Percentiles rank a stretch among this genome's conserved stretches.
Conservation (phyloP, 2,113 vertebrate genomes). For the Prionailurus viverrinus region DNA sequence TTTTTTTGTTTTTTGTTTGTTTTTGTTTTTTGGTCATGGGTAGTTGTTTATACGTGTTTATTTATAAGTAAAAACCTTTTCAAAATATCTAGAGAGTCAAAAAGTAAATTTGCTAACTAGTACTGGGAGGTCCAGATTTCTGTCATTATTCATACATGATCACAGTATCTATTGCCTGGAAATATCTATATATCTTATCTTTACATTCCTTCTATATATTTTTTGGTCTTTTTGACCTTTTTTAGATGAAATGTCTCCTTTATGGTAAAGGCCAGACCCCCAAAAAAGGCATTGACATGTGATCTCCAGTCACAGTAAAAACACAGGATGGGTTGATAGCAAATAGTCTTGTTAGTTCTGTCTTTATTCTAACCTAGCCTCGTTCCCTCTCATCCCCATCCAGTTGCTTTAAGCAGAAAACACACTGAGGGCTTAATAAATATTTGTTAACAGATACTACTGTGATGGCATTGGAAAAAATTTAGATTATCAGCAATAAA, state of each 20-base stretch:
- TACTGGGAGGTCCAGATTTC: background rate
- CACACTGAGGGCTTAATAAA: slow-evolving; percentile 1
- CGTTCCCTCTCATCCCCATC: background rate
- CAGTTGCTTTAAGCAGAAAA: slow-evolving; percentile 9
- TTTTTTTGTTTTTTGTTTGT: background rate
- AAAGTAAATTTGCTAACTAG: background rate
- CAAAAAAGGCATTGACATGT: background rate
- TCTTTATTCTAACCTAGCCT: background rate
- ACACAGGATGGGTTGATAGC: background rate
- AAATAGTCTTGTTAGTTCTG: background rate
- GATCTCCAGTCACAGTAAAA: background rate
- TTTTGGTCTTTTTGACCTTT: background rate
- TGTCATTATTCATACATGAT: background rate
- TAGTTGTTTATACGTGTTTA: background rate
- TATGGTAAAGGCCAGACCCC: background rate
- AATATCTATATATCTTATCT: background rate
- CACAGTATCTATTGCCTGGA: background rate
- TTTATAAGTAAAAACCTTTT: slow-evolving; percentile 7
- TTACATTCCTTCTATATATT: background rate
- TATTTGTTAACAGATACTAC: slow-evolving; percentile 43
- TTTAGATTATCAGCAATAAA: slow-evolving; percentile 40
- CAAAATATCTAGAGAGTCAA: background rate
- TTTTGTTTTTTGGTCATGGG: background rate
- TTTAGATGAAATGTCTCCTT: background rate
- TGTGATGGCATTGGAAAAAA: background rate